Evolutionary conservation across 2,113 vertebrate species (phyloP), one percentile per base, ranked within the genome.

Genomic region (Atrichornis clamosus): DNA sequence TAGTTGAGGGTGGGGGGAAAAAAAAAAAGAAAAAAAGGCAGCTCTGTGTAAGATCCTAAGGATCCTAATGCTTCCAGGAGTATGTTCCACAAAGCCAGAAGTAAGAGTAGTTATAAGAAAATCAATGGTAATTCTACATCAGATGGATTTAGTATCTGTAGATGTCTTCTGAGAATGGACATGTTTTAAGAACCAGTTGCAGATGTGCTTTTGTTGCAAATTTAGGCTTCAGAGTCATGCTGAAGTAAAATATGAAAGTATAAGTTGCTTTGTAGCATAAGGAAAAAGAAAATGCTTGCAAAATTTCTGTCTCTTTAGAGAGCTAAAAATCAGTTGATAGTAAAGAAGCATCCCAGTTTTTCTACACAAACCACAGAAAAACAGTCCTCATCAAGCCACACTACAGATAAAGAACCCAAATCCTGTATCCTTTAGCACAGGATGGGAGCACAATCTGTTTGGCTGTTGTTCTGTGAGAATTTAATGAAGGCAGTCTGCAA

Each of bases 81-180:
- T 55, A 39, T 12, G 46, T 55, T 90, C 35, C 13, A 10, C 47
- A 76, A 79, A 82, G 32, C 9, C 70, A 90, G 35, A 82, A 94
- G 41, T 60, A 81, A 78, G 30, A 84, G 26, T 28, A 4, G 1
- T 46, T 80, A 35, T 59, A 83, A 84, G n/a, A 72, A 53, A 67
- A 78, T 49, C 53, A 64, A 47, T 30, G 20, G 33, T 58, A 92
- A 93, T 37, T 89, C 73, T 95, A 55, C 49, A 91, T 17, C 87
- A 92, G 76, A 97, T 82, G 62, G 68, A 87, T 87, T 95, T 77
- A 56, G 60, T 72, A 89, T 87, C 87, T 92, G 60, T 39, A 86
- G 39, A 92, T 35, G 27, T 67, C 55, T 93, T 94, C 52, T 79
- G 76, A 94, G 81, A 95, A 89, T 37, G 52, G 52, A 79, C 72